These are phyloP conservation scores for Paedocypris micromegethes DNA, from an alignment of 2,797 vertebrate species.

Conservation along the genomic window DNA sequence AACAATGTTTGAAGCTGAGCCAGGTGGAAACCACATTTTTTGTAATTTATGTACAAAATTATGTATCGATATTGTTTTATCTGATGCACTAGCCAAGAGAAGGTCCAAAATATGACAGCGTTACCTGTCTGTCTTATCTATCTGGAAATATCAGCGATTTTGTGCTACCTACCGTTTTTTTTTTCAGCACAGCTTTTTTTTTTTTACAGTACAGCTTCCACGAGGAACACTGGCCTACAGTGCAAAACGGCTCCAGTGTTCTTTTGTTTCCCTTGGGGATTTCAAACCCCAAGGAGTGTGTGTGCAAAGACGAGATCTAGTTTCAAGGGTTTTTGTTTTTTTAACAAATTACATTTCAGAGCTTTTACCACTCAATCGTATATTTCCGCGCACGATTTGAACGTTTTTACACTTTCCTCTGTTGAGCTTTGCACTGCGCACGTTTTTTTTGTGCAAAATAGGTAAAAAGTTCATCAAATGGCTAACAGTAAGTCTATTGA, in stretches of 20 bases:
- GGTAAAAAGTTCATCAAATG: slow-evolving; percentile 59
- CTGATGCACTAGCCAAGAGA: background rate
- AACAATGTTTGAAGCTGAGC: too few relatives aligned
- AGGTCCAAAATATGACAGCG: background rate
- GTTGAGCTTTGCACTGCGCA: slow-evolving; percentile 40
- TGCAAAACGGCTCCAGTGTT: slow-evolving; percentile 35
- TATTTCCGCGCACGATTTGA: too few relatives aligned
- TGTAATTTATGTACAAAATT: too few relatives aligned
- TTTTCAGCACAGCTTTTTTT: slow-evolving; percentile 24
- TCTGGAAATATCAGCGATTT: slow-evolving; percentile 14
- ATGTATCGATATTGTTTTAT: background rate
- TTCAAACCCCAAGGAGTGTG: slow-evolving; percentile 24
- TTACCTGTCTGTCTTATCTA: background rate
- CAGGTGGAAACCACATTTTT: too few relatives aligned
- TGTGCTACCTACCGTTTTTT: slow-evolving; percentile 14
- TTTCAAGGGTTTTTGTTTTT: slow-evolving; percentile 43
- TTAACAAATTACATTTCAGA: background rate
- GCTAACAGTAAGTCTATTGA: slow-evolving; percentile 72
- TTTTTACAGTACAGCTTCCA: slow-evolving; percentile 7
- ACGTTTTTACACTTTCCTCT: too few relatives aligned
- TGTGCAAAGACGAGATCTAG: slow-evolving; percentile 15
- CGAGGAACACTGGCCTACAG: background rate
- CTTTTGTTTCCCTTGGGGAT: slow-evolving; percentile 8
- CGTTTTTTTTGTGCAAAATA: slow-evolving; percentile 58
- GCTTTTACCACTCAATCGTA: too few relatives aligned